Evolutionary conservation across 92 coral and sea anemone genomes (phyloP).

Genomic region (Blastomussa wellsi): DNA sequence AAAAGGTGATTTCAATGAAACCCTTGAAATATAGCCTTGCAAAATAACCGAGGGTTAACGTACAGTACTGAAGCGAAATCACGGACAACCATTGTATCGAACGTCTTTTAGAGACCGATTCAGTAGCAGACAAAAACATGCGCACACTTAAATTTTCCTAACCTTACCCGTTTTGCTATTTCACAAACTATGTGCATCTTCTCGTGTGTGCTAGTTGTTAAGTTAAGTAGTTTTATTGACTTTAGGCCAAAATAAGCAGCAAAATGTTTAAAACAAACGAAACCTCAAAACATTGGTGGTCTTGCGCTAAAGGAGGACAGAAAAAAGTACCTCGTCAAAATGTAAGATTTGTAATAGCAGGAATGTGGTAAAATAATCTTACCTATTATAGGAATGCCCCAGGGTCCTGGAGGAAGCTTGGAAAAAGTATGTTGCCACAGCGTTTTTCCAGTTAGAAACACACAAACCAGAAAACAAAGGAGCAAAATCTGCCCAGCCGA

Average conservation of each 20-base stretch:
- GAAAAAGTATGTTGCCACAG: slow-evolving; percentile 19
- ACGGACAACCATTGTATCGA: background rate
- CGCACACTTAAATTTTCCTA: background rate
- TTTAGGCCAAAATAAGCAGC: background rate
- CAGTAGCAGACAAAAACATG: background rate
- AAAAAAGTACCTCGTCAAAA: background rate
- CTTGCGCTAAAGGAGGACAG: background rate
- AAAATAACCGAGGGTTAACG: background rate
- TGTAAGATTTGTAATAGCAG: background rate
- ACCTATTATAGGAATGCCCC: slow-evolving; percentile 61
- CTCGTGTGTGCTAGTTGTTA: background rate
- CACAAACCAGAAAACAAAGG: slow-evolving; percentile 16
- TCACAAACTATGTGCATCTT: background rate
- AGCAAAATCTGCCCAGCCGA: slow-evolving; percentile 8
- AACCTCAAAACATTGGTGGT: background rate
- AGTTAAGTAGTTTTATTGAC: background rate
- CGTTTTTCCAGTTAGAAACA: slow-evolving; percentile 15
- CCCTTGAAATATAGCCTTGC: background rate
- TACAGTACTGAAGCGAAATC: background rate
- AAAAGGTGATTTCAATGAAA: slow-evolving; percentile 5
- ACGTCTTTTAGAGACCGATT: background rate
- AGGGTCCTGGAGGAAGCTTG: slow-evolving; percentile 52
- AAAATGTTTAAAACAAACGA: background rate
- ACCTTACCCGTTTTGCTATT: background rate
- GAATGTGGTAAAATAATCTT: background rate